Percentiles rank a stretch among this genome's conserved stretches.
phyloP scores from a whole-genome alignment of 2,888 invertebrate genomes.

The Eueremaeus valkanovi region DNA sequence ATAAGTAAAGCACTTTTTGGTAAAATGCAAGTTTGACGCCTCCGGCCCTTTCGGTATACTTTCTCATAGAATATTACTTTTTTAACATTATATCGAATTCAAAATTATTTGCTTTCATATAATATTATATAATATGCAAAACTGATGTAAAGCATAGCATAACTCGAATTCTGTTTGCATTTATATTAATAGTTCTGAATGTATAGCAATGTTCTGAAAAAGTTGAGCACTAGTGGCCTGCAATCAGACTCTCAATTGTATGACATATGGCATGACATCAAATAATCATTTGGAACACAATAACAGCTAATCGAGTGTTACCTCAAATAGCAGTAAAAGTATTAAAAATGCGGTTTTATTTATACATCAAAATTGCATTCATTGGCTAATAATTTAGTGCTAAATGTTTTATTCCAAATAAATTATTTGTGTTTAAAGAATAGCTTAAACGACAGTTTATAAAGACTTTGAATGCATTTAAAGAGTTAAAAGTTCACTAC shows the following conservation, averaged over 20 bases:
- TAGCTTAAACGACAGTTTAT: background rate
- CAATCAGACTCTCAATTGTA: background rate
- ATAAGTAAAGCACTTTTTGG: background rate
- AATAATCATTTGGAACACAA: conserved; percentile 5
- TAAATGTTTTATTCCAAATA: background rate
- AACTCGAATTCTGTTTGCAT: too few species aligned
- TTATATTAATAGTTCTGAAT: too few species aligned
- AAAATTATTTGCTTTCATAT: background rate
- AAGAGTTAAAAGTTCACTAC: background rate
- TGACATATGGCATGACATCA: conserved; percentile 4
- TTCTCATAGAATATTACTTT: background rate
- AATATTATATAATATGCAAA: too few species aligned
- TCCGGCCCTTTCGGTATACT: background rate
- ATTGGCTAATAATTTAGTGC: background rate
- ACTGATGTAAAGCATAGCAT: too few species aligned
- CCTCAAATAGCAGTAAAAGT: background rate
- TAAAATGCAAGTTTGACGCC: background rate
- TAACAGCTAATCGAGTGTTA: background rate
- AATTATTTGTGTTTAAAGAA: background rate
- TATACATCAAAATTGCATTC: background rate
- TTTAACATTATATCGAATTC: background rate
- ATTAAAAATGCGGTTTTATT: background rate
- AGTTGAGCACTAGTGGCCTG: background rate
- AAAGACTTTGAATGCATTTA: background rate
- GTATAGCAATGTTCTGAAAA: too few species aligned